Conservation (phyloP, 2,113 vertebrate species). For the Nothoprocta perdicaria region DNA sequence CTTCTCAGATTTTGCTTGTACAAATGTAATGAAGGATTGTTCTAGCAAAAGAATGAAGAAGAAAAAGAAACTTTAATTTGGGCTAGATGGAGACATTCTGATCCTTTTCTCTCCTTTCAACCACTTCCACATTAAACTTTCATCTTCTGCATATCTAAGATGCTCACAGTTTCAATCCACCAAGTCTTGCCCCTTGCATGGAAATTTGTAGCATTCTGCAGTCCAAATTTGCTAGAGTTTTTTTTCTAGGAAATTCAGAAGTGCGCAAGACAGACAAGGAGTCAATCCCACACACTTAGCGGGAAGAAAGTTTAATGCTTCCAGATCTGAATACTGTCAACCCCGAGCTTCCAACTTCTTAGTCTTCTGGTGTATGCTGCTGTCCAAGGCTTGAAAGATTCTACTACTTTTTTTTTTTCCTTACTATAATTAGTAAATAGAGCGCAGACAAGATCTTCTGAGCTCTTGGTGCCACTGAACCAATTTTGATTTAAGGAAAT, state of each 20-base stretch:
- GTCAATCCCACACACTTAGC: neutral
- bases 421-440: neutral
- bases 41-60: neutral
- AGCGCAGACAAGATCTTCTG: neutral
- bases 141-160: neutral
- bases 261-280: neutral
- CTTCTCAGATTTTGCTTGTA: neutral
- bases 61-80: neutral
- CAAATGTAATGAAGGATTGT: neutral
- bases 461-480: neutral
- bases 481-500: neutral
- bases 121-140: neutral
- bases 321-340: neutral
- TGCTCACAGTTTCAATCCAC: neutral
- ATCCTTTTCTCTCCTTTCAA: neutral
- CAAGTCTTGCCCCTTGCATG: neutral
- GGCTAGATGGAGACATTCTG: neutral
- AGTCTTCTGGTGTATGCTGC: fast-evolving
- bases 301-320: neutral
- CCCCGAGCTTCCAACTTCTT: neutral
- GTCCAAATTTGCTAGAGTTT: neutral
- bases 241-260: slow-evolving; percentile 34
- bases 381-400: neutral
- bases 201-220: slow-evolving; percentile 6
- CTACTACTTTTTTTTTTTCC: neutral